phyloP scores from a whole-genome alignment of 2,113 vertebrate genomes.

The Octodon degus region DNA sequence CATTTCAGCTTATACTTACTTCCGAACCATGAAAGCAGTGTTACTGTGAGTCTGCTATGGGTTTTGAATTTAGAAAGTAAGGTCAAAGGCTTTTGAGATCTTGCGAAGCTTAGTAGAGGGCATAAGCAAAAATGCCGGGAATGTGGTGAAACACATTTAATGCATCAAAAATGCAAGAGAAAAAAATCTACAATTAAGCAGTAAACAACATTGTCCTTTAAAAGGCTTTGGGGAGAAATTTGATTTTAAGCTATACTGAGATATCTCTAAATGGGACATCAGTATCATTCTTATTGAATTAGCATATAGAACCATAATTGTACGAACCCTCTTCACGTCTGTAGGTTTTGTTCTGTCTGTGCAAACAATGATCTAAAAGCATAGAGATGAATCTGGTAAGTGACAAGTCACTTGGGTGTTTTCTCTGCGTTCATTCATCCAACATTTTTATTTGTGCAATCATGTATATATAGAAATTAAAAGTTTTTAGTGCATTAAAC shows the following conservation, averaged over 20 bases:
- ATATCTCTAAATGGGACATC: neutral
- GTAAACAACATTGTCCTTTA: neutral
- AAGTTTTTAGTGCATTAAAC: neutral
- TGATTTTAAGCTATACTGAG: neutral
- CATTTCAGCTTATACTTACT: too few species aligned
- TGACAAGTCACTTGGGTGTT: neutral
- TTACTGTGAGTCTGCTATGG: neutral
- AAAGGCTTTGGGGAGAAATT: neutral
- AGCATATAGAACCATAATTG: neutral
- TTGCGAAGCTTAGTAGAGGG: neutral
- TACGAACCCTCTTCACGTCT: neutral
- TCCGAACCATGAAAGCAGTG: neutral
- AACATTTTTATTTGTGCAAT: neutral
- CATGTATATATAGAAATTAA: neutral
- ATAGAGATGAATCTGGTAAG: neutral
- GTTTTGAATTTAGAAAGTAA: neutral
- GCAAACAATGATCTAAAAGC: neutral
- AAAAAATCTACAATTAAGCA: neutral
- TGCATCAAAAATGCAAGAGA: neutral
- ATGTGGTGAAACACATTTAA: neutral
- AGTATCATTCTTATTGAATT: neutral
- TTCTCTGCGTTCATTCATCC: neutral
- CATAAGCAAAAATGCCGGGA: neutral
- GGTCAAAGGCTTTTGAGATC: neutral
- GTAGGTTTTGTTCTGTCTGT: neutral